Percentiles rank a stretch among this genome's conserved stretches.
These are phyloP conservation scores for Drosophila rufa DNA, from an alignment of 1,140 invertebrate species.

Conservation along the genomic window DNA sequence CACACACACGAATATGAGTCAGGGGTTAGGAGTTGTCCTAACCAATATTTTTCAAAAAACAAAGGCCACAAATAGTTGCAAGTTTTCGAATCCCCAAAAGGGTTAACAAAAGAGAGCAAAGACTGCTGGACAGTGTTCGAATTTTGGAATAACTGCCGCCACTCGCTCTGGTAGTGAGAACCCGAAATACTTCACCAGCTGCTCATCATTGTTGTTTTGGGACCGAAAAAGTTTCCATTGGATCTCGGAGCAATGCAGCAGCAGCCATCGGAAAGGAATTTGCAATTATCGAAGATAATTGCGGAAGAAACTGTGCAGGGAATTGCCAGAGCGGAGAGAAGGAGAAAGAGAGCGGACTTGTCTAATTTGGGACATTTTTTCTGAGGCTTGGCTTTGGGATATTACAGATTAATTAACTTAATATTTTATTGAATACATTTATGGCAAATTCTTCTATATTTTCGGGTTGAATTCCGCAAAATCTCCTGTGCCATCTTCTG, in stretches of 20 bases:
- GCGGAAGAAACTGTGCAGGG: conserved; percentile 4
- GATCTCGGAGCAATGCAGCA: conserved; percentile 13
- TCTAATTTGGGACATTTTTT: conserved; percentile 8
- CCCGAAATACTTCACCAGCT: conserved; percentile 68
- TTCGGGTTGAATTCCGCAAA: neutral
- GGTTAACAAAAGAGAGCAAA: conserved; percentile 4
- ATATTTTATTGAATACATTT: neutral
- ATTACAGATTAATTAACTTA: neutral
- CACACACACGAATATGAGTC: conserved; percentile 40
- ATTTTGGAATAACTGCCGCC: conserved; percentile 45
- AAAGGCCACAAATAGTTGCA: conserved; percentile 67
- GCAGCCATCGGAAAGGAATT: conserved; percentile 53
- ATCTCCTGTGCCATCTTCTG: conserved; percentile 5
- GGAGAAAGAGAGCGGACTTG: neutral
- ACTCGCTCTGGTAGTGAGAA: conserved; percentile 58
- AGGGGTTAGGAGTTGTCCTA: conserved; percentile 2
- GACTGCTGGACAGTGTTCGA: conserved; percentile 13
- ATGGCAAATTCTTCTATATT: too few species aligned
- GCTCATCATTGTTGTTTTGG: conserved; percentile 67
- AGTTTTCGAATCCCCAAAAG: conserved; percentile 23
- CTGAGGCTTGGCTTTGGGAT: neutral
- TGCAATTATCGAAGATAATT: conserved; percentile 73
- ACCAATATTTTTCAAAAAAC: conserved; percentile 52
- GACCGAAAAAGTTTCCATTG: conserved; percentile 22
- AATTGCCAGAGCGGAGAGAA: neutral